Percentiles rank a stretch among this genome's conserved stretches.
Conservation (phyloP, 2,113 vertebrate species). For the Sylvia atricapilla region DNA sequence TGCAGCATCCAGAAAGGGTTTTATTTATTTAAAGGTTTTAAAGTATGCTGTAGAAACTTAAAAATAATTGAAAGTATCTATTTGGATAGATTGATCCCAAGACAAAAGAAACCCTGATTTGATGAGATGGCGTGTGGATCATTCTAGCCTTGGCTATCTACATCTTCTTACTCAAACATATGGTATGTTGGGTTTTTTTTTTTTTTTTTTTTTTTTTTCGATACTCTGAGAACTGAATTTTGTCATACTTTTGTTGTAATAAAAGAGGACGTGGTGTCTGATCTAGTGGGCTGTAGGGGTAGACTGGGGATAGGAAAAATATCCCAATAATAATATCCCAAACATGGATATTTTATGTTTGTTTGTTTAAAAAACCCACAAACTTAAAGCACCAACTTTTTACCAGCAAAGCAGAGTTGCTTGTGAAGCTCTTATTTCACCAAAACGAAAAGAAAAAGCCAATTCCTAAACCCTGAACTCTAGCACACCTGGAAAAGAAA, state of each 20-base stretch:
- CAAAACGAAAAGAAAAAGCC: background rate
- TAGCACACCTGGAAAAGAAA: background rate
- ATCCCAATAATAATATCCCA: background rate
- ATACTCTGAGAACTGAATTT: background rate
- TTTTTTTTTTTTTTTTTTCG: background rate
- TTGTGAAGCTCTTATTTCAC: background rate
- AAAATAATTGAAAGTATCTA: background rate
- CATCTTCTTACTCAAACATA: background rate
- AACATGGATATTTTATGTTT: background rate
- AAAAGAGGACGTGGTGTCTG: background rate
- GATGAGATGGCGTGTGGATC: background rate
- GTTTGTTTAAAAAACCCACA: background rate
- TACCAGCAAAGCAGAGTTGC: background rate
- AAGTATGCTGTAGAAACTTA: background rate
- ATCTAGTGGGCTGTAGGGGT: background rate
- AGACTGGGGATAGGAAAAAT: fast-evolving
- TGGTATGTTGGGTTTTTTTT: fast-evolving
- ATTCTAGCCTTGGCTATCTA: background rate
- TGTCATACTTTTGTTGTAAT: background rate
- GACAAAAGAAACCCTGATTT: background rate
- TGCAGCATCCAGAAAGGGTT: background rate
- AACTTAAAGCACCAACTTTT: background rate
- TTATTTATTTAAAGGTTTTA: background rate
- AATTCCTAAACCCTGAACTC: background rate
- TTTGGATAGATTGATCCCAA: background rate